Conservation (phyloP, 2,888 invertebrate genomes). For the Electrophaes corylata region DNA sequence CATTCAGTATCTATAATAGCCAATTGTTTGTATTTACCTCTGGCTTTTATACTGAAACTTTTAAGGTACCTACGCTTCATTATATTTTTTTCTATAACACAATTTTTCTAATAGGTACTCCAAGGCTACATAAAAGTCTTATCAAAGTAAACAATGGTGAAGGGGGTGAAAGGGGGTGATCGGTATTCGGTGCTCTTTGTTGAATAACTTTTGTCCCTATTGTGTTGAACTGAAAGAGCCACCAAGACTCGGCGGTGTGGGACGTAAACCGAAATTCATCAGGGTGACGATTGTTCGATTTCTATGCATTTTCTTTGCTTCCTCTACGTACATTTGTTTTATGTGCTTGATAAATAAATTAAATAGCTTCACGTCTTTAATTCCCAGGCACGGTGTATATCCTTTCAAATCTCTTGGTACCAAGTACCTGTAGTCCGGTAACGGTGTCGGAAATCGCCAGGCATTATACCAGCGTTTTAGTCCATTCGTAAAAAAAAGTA, state of each 20-base stretch:
- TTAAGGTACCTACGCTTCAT: too few relatives aligned
- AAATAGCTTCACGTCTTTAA: too few relatives aligned
- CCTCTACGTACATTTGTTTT: neutral
- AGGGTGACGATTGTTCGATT: constrained; percentile 78
- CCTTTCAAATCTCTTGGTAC: too few relatives aligned
- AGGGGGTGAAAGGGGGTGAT: constrained; percentile 74
- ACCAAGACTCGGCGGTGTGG: constrained; percentile 80
- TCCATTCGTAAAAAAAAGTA: too few relatives aligned
- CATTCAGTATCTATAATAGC: too few relatives aligned
- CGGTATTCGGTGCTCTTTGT: constrained; percentile 85
- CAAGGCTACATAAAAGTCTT: constrained; percentile 77
- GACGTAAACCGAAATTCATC: constrained; percentile 84
- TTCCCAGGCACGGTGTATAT: too few relatives aligned
- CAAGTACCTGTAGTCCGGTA: too few relatives aligned
- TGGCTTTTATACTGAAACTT: too few relatives aligned
- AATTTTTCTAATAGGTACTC: neutral
- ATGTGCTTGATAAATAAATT: neutral
- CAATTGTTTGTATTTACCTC: too few relatives aligned
- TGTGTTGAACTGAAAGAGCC: constrained; percentile 79
- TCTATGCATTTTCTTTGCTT: constrained; percentile 66
- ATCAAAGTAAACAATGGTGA: constrained; percentile 82
- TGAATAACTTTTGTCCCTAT: constrained; percentile 85
- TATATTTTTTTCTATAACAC: too few relatives aligned
- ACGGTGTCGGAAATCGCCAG: too few relatives aligned
- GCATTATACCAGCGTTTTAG: too few relatives aligned